A percentile compares a stretch with the other conserved stretches of the same genome.
These are phyloP conservation scores for Limnephilus lunatus DNA, from an alignment of 2,888 invertebrate species.

Conservation along the genomic window DNA sequence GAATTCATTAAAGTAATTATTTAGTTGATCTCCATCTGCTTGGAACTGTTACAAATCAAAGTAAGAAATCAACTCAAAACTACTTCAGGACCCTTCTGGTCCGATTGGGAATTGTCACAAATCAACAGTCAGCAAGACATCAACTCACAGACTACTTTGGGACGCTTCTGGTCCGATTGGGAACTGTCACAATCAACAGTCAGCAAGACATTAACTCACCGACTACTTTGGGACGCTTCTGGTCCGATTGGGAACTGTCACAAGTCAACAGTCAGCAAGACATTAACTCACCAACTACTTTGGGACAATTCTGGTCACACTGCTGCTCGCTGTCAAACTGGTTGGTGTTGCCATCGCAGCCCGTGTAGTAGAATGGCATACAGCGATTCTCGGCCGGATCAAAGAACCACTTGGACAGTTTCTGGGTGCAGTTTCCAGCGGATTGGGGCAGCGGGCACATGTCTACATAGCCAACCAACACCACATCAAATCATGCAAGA, in stretches of 20 bases:
- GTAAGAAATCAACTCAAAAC: conserved; percentile 80
- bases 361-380: conserved; percentile 94
- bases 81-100: conserved; percentile 85
- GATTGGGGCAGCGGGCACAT: conserved; percentile 86
- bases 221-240: conserved; percentile 86
- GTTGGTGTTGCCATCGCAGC: conserved; percentile 94
- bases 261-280: background rate
- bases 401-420: conserved; percentile 90
- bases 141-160: conserved; percentile 68
- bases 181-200: background rate
- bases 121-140: background rate
- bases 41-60: background rate
- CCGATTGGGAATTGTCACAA: conserved; percentile 66
- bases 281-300: conserved; percentile 84
- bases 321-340: conserved; percentile 85
- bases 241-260: conserved; percentile 70
- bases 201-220: conserved; percentile 80
- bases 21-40: background rate
- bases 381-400: conserved; percentile 90
- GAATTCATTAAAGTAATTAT: background rate
- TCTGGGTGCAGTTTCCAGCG: conserved; percentile 87
- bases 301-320: conserved; percentile 88
- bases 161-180: conserved; percentile 81
- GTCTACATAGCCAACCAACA: conserved; percentile 71
- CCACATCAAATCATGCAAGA: conserved; percentile 38